Evolutionary conservation across 1,140 invertebrate genomes (phyloP).

Genomic region (Magallana gigas): DNA sequence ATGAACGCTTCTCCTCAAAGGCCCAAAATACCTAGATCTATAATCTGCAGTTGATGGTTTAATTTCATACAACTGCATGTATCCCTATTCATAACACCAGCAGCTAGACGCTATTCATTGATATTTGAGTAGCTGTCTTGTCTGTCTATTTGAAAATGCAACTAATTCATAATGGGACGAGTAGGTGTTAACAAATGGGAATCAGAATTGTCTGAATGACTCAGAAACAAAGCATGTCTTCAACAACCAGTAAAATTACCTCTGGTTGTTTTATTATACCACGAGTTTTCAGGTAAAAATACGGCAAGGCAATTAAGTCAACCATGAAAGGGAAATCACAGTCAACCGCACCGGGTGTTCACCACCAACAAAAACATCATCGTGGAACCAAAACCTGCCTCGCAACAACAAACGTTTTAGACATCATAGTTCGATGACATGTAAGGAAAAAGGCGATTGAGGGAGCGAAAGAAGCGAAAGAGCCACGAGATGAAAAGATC

Average conservation of each 20-base stretch:
- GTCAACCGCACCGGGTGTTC: not conserved
- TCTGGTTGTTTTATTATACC: not conserved
- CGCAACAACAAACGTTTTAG: not conserved
- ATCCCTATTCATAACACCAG: too few relatives aligned
- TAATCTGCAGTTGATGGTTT: too few relatives aligned
- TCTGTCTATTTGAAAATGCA: not conserved
- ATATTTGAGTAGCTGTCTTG: too few relatives aligned
- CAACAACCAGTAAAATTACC: not conserved
- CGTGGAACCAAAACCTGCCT: not conserved
- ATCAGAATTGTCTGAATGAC: not conserved
- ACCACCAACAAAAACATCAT: not conserved
- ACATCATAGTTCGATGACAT: slow-evolving; percentile 18
- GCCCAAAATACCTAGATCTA: too few relatives aligned
- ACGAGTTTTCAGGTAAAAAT: not conserved
- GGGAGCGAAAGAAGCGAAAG: not conserved
- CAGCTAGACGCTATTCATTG: too few relatives aligned
- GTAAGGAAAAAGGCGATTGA: not conserved
- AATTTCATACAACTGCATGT: too few relatives aligned
- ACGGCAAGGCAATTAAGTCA: too few relatives aligned
- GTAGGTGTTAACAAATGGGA: not conserved
- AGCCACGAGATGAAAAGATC: not conserved
- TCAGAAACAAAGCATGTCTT: not conserved
- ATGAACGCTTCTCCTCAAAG: too few relatives aligned
- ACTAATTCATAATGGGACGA: not conserved
- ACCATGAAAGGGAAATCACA: too few relatives aligned